Base-by-base conservation (phyloP, 2,888 invertebrate species). In the Pecten maximus region DNA sequence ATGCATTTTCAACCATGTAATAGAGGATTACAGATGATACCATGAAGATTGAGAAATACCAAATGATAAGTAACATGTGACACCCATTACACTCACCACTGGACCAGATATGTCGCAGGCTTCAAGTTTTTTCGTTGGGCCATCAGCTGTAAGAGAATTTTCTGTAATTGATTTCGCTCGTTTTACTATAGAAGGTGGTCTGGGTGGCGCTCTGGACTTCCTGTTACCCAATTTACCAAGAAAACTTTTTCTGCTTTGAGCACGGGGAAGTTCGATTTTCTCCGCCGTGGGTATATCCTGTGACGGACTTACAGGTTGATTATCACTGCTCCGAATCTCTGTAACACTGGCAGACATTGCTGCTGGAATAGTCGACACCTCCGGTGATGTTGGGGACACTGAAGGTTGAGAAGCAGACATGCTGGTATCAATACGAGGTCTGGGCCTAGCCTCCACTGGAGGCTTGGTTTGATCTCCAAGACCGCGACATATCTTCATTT, bases 31-130 rank as follows among this genome's bases (percentile, higher is more conserved):
- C n/a, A n/a, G n/a, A n/a, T n/a, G n/a, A n/a, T n/a, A n/a, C n/a
- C n/a, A n/a, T n/a, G n/a, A n/a, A n/a, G n/a, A n/a, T n/a, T n/a
- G 23, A 19, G 28, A 87, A 28, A 23, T 28, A 15, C 28, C 28
- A 87, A 15, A n/a, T n/a, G n/a, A n/a, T n/a, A n/a, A n/a, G n/a
- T n/a, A n/a, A n/a, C n/a, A n/a, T n/a, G n/a, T n/a, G n/a, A n/a
- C n/a, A n/a, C n/a, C n/a, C 19, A 40, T 15, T 88, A 40, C 50
- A 93, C 95, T 94, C 91, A 96, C 96, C 93, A 96, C 95, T 54
- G 96, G 96, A 40, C 95, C 96, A 44, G 96, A 96, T n/a, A 96
- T 96, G 89, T 96, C 96, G 23, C 95, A 94, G 0, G 93, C 91
- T 90, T 95, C 95, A 87, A 96, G 95, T 48, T 95, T 95, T 93